Conservation (phyloP, 2,113 vertebrate species). For the Prunella fulvescens region DNA sequence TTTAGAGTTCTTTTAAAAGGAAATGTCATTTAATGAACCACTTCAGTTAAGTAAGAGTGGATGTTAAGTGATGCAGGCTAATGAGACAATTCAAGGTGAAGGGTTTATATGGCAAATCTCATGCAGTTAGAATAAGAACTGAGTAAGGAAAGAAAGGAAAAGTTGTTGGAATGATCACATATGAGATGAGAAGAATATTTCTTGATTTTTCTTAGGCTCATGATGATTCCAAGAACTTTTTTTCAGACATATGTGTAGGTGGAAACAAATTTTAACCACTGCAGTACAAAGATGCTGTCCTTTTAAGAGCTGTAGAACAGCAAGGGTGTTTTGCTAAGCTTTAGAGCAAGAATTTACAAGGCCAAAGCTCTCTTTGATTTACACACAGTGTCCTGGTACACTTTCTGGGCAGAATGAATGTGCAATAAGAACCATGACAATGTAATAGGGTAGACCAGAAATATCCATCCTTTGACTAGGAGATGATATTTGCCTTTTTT, state of each 20-base stretch:
- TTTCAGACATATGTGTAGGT: not conserved
- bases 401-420: not conserved
- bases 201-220: not conserved
- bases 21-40: not conserved
- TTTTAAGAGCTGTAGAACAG: not conserved
- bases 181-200: not conserved
- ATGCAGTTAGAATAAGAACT: not conserved
- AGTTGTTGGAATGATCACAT: not conserved
- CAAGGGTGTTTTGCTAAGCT: not conserved
- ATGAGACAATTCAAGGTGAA: conserved; percentile 1
- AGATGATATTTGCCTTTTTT: not conserved
- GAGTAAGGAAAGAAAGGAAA: not conserved
- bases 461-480: not conserved
- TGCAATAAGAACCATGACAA: not conserved
- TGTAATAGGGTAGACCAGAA: not conserved
- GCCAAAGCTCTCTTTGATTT: not conserved
- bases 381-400: not conserved
- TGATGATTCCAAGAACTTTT: not conserved
- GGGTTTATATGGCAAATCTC: not conserved
- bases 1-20: not conserved
- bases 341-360: not conserved
- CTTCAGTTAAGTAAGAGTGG: not conserved
- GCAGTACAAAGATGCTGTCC: not conserved
- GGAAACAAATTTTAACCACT: not conserved
- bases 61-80: not conserved